phyloP scores from a whole-genome alignment of 2,113 vertebrate genomes.

The Psittacula cyanocephala region DNA sequence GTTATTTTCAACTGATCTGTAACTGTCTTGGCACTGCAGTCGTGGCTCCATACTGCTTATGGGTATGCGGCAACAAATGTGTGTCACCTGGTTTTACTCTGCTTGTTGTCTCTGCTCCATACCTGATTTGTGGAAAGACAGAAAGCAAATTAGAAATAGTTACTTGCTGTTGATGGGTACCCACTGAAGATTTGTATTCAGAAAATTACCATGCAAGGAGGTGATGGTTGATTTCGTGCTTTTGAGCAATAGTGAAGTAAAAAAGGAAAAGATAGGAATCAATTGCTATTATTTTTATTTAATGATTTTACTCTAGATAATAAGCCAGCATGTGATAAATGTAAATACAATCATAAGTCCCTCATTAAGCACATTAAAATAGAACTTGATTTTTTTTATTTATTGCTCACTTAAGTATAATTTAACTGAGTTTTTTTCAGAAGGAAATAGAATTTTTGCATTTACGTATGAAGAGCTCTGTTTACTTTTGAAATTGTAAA shows the following conservation, averaged over 20 bases:
- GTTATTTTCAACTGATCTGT: neutral
- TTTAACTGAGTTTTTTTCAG: neutral
- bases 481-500: neutral
- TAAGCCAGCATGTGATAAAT: neutral
- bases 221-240: neutral
- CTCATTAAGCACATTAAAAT: neutral
- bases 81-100: neutral
- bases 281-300: neutral
- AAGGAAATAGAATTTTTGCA: neutral
- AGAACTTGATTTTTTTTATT: neutral
- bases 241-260: neutral
- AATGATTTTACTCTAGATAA: neutral
- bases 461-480: neutral
- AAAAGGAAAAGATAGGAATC: neutral
- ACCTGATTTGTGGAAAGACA: neutral
- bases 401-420: neutral
- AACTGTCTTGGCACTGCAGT: neutral
- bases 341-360: neutral
- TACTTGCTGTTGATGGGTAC: neutral
- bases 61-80: neutral
- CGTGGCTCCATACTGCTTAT: fast-evolving
- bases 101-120: neutral
- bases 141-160: neutral
- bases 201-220: neutral
- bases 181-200: neutral